A percentile compares a stretch with the other conserved stretches of the same genome.
Evolutionary conservation across 1,140 invertebrate genomes (phyloP).

Genomic region (Drosophila ambigua): DNA sequence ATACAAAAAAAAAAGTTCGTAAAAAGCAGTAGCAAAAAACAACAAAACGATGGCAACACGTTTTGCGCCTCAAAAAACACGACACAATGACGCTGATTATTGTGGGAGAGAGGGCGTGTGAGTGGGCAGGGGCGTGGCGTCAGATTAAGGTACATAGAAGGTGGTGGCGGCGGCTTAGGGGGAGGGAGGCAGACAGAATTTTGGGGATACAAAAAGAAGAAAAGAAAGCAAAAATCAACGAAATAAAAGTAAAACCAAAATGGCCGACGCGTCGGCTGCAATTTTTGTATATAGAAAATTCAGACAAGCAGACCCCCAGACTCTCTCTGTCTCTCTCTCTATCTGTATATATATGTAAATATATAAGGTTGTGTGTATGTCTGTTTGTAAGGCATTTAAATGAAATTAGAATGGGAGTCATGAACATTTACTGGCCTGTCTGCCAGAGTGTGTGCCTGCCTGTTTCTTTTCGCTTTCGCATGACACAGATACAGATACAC

Average conservation of each 20-base stretch:
- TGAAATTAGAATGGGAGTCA: constrained; percentile 77
- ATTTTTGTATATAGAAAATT: constrained; percentile 60
- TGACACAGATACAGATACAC: constrained; percentile 63
- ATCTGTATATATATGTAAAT: too few relatives aligned
- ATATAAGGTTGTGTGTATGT: constrained; percentile 15
- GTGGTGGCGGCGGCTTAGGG: constrained; percentile 44
- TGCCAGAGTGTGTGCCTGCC: constrained; percentile 12
- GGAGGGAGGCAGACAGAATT: constrained; percentile 62
- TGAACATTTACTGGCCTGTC: constrained; percentile 50
- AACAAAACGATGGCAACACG: constrained; percentile 61
- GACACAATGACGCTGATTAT: constrained; percentile 45
- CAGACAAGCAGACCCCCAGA: constrained; percentile 12
- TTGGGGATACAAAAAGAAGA: constrained; percentile 40
- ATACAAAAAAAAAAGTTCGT: constrained; percentile 28
- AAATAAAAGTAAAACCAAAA: constrained; percentile 71
- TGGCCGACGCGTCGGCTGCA: constrained; percentile 70
- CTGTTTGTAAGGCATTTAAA: constrained; percentile 51
- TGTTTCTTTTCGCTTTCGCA: constrained; percentile 70
- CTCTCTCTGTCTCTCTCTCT: too few relatives aligned
- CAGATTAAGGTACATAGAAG: constrained; percentile 7
- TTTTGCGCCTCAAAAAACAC: constrained; percentile 71
- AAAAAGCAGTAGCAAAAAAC: constrained; percentile 26
- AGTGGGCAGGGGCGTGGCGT: constrained; percentile 24
- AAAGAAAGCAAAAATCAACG: constrained; percentile 54
- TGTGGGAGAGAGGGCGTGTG: constrained; percentile 32